phyloP scores from a whole-genome alignment of 2,888 invertebrate species.

The Drosophila rubida region DNA sequence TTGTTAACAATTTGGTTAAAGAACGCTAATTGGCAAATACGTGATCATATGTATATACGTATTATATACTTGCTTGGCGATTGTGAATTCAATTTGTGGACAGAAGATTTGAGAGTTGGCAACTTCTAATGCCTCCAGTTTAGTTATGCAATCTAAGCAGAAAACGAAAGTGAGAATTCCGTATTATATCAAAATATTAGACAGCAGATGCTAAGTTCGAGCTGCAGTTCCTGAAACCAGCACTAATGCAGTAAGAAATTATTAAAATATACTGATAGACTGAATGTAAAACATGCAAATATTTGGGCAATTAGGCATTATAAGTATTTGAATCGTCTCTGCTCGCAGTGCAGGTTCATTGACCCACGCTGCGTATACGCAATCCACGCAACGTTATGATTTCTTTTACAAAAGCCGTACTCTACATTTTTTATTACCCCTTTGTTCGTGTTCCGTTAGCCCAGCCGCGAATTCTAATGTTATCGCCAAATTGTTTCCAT shows the following conservation, averaged over 20 bases:
- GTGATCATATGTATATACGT: slow-evolving; percentile 2
- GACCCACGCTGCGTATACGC: slow-evolving; percentile 63
- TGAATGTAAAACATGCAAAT: not conserved
- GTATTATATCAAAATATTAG: slow-evolving; percentile 37
- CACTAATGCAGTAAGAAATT: not conserved
- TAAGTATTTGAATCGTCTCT: not conserved
- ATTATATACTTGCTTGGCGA: not conserved
- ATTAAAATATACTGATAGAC: not conserved
- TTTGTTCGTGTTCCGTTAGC: slow-evolving; percentile 62
- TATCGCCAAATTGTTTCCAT: slow-evolving; percentile 66
- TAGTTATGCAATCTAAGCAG: slow-evolving; percentile 47
- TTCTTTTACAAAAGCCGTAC: slow-evolving; percentile 45
- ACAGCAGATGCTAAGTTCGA: slow-evolving; percentile 28
- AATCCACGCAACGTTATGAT: slow-evolving; percentile 53
- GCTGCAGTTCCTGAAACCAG: slow-evolving; percentile 18
- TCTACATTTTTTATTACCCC: slow-evolving; percentile 66
- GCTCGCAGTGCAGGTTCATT: slow-evolving; percentile 50
- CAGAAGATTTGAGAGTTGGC: not conserved
- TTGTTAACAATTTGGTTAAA: slow-evolving; percentile 57
- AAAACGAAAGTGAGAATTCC: slow-evolving; percentile 69
- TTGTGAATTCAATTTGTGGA: slow-evolving; percentile 1
- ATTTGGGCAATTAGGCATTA: not conserved
- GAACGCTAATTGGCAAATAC: slow-evolving; percentile 65
- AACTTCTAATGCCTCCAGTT: not conserved
- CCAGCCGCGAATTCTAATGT: slow-evolving; percentile 27